These are phyloP conservation scores for Protonemura montana DNA, from an alignment of 2,888 invertebrate genomes.

Conservation along the genomic window DNA sequence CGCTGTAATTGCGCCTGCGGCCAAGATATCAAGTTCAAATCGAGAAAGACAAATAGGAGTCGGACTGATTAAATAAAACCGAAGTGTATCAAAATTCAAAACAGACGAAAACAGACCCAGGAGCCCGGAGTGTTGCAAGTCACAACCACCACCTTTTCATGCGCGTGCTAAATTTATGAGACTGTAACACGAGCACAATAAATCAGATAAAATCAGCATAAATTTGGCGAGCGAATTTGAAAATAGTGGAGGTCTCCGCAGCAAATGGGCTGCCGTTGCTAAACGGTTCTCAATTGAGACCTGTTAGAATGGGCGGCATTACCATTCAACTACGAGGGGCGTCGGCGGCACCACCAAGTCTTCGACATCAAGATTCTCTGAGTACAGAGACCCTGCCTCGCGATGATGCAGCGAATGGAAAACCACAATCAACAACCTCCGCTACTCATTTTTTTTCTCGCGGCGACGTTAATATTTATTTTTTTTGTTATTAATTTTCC, in stretches of 20 bases:
- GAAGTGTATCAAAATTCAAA: neutral
- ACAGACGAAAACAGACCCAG: neutral
- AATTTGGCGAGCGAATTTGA: neutral
- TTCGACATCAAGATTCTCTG: neutral
- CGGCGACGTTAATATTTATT: too few relatives aligned
- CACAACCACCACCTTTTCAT: neutral
- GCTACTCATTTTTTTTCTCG: neutral
- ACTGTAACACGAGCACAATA: neutral
- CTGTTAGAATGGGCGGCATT: neutral
- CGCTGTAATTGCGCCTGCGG: neutral
- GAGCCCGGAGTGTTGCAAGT: neutral
- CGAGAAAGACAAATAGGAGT: neutral
- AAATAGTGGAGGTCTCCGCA: neutral
- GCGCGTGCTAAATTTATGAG: neutral
- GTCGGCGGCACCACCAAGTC: neutral
- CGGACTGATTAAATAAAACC: neutral
- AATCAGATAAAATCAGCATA: conserved; percentile 12
- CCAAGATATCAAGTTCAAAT: neutral
- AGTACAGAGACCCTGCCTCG: neutral
- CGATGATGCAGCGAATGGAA: neutral
- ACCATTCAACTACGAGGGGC: neutral
- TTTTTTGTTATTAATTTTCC: neutral
- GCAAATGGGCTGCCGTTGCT: neutral
- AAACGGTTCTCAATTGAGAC: neutral
- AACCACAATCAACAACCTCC: neutral